Evolutionary conservation across 2,797 vertebrate species (phyloP), one percentile per base, ranked within the genome.

Genomic region (Halcyon smyrnensis): DNA sequence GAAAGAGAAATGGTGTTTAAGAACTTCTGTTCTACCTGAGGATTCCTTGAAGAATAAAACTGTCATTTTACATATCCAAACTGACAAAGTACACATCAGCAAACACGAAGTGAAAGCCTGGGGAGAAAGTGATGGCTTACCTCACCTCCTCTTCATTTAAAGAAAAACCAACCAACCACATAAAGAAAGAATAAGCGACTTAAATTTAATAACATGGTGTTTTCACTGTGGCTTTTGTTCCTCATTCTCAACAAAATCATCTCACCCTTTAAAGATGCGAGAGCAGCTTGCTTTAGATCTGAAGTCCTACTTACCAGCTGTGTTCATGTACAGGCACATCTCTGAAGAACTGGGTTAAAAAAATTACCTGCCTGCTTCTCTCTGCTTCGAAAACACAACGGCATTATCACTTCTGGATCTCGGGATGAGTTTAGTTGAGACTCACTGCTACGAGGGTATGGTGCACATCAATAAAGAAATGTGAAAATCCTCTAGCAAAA

Each of bases 401-500:
- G 51, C 16, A 20, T 64, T 79, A 73, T 82, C 68, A 90, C 2
- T 4, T 83, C 50, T 71, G 43, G 53, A 60, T 75, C 65, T 15
- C 5, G 1, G 18, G 54, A 90, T 20, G 62, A 73, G 32, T 84
- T 63, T 78, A 81, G 84, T 92, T 75, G 60, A 67, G 78, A 64
- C 24, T 73, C 65, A 78, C 67, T 74, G 46, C 54, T 78, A 81
- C 54, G 85, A 92, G 62, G 50, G 45, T 63, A 88, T 62, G 73
- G 57, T 80, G 62, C 70, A 64, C 43, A 84, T 89, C 95, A 87
- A 50, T 56, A 87, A 93, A 56, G 39, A 93, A 84, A 74, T 62
- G 15, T 32, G 69, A 77, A 81, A 76, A 89, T 95, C 85, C 68
- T 74, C 91, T 69, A 87, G 86, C 75, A 91, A 97, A 93, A 94